Evolutionary conservation across 2,113 vertebrate species (phyloP), one percentile per base, ranked within the genome.

Genomic region (Malurus alboscapulatus): DNA sequence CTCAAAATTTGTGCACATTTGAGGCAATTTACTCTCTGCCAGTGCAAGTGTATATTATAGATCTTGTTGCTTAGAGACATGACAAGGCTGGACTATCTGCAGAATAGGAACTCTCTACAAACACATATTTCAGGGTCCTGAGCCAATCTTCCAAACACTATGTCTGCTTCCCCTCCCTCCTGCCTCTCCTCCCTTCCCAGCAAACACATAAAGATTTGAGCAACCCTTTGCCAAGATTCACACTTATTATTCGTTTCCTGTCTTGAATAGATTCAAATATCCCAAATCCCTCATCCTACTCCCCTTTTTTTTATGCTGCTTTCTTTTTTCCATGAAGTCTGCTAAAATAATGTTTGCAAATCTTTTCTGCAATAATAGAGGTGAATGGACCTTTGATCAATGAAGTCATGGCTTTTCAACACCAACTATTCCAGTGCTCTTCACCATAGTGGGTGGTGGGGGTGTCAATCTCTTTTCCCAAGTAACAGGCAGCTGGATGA

Each of bases 31-130:
- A 67, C 27, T 85, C 54, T 81, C 17, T 78, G 36, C 48, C 77
- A 61, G 19, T 84, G 59, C 45, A 82, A 83, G n/a, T 68, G 48
- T 40, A 78, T 88, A 53, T 90, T 86, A 69, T 38, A 92, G 66
- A 86, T 92, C 65, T 87, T 81, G 92, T 93, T 93, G 84, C 92
- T 95, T 94, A 92, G 91, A 93, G 69, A 94, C 81, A 16, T 61
- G 66, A 40, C 44, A 90, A 86, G 51, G 58, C 38, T 58, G 63
- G 63, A 57, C 61, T 88, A 26, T 87, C 53, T 95, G 50, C 88
- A 92, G 80, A 82, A 79, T 9, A 71, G 47, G 14, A 85, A 32
- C 69, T 79, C 87, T 47, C 76, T 84, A 26, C 68, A 88, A 88
- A 86, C 55, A 80, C 25, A 16, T 90, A 53, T 93, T 90, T 67